Evolutionary conservation across 1,140 invertebrate species (phyloP), one percentile per base, ranked within the genome.

Genomic region (Drosophila ercepeae): DNA sequence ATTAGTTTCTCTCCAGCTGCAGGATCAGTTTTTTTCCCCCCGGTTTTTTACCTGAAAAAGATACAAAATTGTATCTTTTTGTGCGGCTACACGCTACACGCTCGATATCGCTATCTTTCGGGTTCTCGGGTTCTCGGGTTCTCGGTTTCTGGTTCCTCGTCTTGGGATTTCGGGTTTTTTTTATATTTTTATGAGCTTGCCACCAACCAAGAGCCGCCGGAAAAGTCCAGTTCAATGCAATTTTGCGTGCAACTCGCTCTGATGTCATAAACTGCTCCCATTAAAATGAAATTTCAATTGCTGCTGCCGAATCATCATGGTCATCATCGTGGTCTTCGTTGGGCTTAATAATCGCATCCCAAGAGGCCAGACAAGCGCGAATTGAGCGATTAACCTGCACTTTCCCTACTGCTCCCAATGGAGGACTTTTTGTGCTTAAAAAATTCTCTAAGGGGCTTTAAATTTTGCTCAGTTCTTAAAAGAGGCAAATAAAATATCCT

Each of bases 1-100:
- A 86, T 84, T 84, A 84, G 79, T 84, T 86, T 44, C 11, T 44
- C 11, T 59, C 68, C 79, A 86, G 76, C 71, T 78, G 75, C 78
- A 41, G n/a, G 19, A 16, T 32, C 55, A 32, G 42, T 45, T 60
- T 49, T 45, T 41, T 55, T 36, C n/a, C n/a, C n/a, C n/a, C n/a
- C n/a, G n/a, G 13, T 23, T 52, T 23, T 46, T 19, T 64, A 64
- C 60, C 39, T 42, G 39, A 13, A 41, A 61, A 27, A 78, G 78
- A 83, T 84, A 68, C 81, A 79, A 27, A 32, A 86, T 76, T 84
- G 71, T 86, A 86, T 83, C 57, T 83, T 39, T 57, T 75, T 63
- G 70, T 84, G 70, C 64, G 79, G 63, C 74, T 74, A 55, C 78
- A 82, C 74, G 78, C 78, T 78, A 83, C 74, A 83, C 65, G 50